phyloP scores from a whole-genome alignment of 1,140 invertebrate species.

The Aphidius gifuensis region DNA sequence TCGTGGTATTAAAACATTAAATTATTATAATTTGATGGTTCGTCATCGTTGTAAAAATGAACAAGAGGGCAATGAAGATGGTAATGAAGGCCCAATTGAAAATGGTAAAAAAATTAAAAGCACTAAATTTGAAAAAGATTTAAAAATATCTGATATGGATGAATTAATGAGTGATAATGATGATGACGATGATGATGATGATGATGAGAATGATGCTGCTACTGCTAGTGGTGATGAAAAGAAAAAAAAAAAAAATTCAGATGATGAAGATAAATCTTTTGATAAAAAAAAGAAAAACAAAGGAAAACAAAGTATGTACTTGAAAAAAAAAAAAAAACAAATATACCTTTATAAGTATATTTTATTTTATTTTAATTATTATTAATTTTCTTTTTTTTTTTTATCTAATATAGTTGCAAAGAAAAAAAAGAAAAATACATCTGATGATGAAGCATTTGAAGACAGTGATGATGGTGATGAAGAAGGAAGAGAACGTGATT shows the following conservation, averaged over 20 bases:
- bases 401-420: slow-evolving; percentile 41
- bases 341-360: slow-evolving; percentile 1
- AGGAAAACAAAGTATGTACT: slow-evolving; percentile 38
- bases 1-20: slow-evolving; percentile 90
- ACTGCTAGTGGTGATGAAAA: slow-evolving; percentile 62
- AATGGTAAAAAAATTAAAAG: slow-evolving; percentile 57
- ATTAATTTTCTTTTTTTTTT: slow-evolving; percentile 21
- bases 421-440: slow-evolving; percentile 73
- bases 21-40: slow-evolving; percentile 92
- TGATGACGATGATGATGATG: slow-evolving; percentile 72
- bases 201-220: slow-evolving; percentile 54
- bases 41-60: slow-evolving; percentile 82
- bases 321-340: too few relatives aligned
- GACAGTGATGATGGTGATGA: slow-evolving; percentile 96
- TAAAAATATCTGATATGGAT: slow-evolving; percentile 92
- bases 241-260: slow-evolving; percentile 66
- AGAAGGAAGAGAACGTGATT: slow-evolving; percentile 87
- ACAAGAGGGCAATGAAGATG: slow-evolving; percentile 75
- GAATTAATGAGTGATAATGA: slow-evolving; percentile 84
- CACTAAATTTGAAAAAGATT: slow-evolving; percentile 59
- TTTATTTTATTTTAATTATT: slow-evolving; percentile 19
- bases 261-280: slow-evolving; percentile 64
- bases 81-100: slow-evolving; percentile 60
- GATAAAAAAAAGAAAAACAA: slow-evolving; percentile 68
- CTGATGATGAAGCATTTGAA: slow-evolving; percentile 86